phyloP scores from a whole-genome alignment of 1,140 invertebrate species.

The Anoplophora glabripennis region DNA sequence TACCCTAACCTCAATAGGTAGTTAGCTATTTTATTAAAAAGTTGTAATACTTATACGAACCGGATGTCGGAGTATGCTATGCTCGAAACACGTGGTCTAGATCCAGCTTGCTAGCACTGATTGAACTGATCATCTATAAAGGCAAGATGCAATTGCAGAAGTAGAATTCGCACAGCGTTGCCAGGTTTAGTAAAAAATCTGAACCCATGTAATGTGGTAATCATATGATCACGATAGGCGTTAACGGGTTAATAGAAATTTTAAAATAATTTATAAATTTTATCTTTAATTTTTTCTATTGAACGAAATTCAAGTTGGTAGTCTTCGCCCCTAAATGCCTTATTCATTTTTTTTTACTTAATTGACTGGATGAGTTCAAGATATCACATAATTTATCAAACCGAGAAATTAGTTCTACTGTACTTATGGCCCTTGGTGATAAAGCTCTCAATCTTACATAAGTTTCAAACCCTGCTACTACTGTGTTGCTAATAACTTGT shows the following conservation, averaged over 20 bases:
- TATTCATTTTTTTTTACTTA: slow-evolving; percentile 2
- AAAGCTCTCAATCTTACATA: slow-evolving; percentile 26
- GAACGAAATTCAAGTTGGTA: not conserved
- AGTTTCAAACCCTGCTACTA: slow-evolving; percentile 30
- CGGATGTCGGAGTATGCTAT: too few species aligned
- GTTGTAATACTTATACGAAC: too few species aligned
- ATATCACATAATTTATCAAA: slow-evolving; percentile 31
- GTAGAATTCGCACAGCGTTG: too few species aligned
- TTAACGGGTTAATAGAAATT: not conserved
- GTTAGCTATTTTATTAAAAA: too few species aligned
- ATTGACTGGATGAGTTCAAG: slow-evolving; percentile 18
- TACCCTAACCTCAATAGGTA: too few species aligned
- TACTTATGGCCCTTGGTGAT: slow-evolving; percentile 11
- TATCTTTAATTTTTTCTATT: not conserved
- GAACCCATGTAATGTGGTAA: too few species aligned
- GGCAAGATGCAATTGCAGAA: too few species aligned
- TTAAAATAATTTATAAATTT: not conserved
- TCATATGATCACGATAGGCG: too few species aligned
- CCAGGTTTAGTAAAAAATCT: too few species aligned
- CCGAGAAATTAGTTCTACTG: slow-evolving; percentile 21
- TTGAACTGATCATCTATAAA: too few species aligned
- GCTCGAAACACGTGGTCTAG: too few species aligned
- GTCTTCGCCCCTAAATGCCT: not conserved
- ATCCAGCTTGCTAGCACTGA: too few species aligned
- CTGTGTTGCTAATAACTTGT: slow-evolving; percentile 35